A percentile compares a stretch with the other conserved stretches of the same genome.
phyloP scores from a whole-genome alignment of 2,888 invertebrate species.

The Callyntrura sp. region DNA sequence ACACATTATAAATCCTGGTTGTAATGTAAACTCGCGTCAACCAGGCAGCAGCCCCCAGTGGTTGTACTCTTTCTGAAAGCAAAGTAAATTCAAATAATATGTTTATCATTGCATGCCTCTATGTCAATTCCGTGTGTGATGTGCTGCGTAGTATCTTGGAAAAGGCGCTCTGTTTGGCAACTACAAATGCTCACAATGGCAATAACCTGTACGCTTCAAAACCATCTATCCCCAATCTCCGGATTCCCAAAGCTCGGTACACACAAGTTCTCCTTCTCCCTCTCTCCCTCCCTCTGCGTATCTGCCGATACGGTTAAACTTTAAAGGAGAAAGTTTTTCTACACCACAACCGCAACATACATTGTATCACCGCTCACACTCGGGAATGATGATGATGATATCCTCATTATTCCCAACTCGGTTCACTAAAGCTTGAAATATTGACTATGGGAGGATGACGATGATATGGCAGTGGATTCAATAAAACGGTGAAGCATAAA shows the following conservation, averaged over 20 bases:
- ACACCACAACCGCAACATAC: conserved; percentile 72
- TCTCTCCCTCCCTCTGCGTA: neutral
- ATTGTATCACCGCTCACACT: conserved; percentile 14
- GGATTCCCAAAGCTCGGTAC: neutral
- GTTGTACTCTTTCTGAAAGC: neutral
- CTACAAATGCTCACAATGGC: neutral
- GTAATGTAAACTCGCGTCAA: neutral
- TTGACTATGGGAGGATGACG: conserved; percentile 28
- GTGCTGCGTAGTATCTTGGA: neutral
- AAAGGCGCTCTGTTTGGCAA: neutral
- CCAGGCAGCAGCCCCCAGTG: neutral
- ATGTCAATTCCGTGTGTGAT: neutral
- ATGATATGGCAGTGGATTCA: neutral
- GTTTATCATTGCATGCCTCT: conserved; percentile 12
- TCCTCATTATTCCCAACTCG: conserved; percentile 73
- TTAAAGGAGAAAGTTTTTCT: conserved; percentile 65
- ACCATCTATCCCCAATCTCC: neutral
- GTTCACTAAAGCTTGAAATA: conserved; percentile 68
- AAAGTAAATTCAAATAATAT: conserved; percentile 18
- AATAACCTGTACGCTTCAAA: neutral
- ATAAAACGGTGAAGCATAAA: neutral
- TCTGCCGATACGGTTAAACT: conserved; percentile 4
- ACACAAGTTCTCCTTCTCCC: neutral
- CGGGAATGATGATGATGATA: conserved; percentile 63
- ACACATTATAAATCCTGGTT: neutral